Base-by-base conservation (phyloP, 2,797 vertebrate genomes). In the Diplodus puntazzo region DNA sequence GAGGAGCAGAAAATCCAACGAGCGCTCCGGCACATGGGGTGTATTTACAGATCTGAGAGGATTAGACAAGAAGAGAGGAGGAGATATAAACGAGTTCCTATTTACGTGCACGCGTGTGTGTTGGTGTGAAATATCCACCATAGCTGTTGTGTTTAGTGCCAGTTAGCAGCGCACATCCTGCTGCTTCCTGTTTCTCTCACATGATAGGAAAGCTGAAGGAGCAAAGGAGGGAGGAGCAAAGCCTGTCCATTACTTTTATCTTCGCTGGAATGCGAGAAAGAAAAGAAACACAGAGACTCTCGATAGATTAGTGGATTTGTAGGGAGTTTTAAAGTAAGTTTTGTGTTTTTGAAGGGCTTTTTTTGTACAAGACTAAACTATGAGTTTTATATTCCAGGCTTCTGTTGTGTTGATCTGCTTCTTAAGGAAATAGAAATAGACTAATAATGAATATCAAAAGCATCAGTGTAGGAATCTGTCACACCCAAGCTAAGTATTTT, bases 41-140 rank as follows among this genome's bases (percentile, higher is more conserved):
- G 82, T 87, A 87, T 81, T 85, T 83, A 86, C 79, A 88, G 87
- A 79, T 54, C 80, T 60, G 68, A 82, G 73, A 77, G 85, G 87
- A 89, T 91, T 90, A 87, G 63, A 61, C 48, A 4, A 5, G 20
- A 5, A 5, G 20, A 59, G 46, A 73, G 59, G 18, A 30, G 66
- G 42, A 42, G 61, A 18, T 53, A 13, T 11, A 45, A 4, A 25
- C 45, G 27, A 34, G 34, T 60, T 9, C 8, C 17, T 27, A 17
- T 60, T 25, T 39, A 55, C 27, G 3, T 17, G n/a, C 49, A 12
- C 50, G 49, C 17, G 65, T 34, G 13, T 16, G 21, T 53, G 64
- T 30, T 13, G 34, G 62, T 43, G 54, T 59, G n/a, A n/a, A 53
- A 58, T 17, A 66, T 53, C 16, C 27, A 20, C 52, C 11, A 9